Conservation (phyloP, 2,888 invertebrate genomes). For the Acrobasis repandana region DNA sequence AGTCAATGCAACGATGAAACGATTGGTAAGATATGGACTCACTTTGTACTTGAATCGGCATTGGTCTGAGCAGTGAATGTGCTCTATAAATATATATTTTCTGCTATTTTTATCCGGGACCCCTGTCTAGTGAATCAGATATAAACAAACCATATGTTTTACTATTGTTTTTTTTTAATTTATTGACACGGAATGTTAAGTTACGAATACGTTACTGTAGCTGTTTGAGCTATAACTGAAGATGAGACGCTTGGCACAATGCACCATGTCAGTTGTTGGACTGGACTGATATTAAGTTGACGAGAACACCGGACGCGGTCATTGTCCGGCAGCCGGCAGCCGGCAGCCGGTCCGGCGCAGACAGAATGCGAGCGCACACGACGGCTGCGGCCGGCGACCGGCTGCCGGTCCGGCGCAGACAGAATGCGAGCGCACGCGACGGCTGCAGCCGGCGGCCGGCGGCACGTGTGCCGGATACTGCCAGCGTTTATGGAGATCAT, state of each 20-base stretch:
- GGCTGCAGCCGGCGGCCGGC: not conserved
- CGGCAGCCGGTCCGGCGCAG: not conserved
- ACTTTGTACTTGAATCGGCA: too few species aligned
- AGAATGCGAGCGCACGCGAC: not conserved
- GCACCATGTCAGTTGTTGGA: not conserved
- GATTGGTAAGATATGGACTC: too few species aligned
- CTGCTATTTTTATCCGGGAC: too few species aligned
- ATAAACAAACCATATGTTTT: too few species aligned
- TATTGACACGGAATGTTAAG: too few species aligned
- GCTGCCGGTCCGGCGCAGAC: not conserved
- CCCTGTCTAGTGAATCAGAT: too few species aligned
- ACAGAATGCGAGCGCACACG: constrained; percentile 3
- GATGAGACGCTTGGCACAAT: not conserved
- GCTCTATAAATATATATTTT: too few species aligned
- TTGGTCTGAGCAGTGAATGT: too few species aligned
- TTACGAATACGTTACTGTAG: too few species aligned
- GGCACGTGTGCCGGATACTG: not conserved
- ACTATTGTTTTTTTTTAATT: too few species aligned
- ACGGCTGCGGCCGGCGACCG: not conserved
- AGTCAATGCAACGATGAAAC: too few species aligned
- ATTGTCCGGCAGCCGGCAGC: constrained; percentile 3
- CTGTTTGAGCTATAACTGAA: not conserved
- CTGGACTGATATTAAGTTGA: too few species aligned
- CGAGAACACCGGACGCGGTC: not conserved
- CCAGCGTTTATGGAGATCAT: not conserved